These are phyloP conservation scores for Neelides sp. DNA, from an alignment of 1,140 invertebrate species.

Conservation along the genomic window DNA sequence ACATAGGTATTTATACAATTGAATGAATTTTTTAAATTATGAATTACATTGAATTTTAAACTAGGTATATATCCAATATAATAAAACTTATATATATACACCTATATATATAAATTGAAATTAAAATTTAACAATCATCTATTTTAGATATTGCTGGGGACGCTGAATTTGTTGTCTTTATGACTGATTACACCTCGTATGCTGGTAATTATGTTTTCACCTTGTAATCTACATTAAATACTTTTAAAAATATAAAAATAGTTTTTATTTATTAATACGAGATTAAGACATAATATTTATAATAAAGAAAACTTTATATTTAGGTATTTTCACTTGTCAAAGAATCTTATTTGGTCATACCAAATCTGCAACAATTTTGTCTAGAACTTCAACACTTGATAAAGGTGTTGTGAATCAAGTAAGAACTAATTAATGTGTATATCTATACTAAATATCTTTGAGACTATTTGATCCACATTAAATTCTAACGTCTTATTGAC, in stretches of 20 bases:
- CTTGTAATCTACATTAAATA: no score
- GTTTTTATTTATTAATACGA: no score
- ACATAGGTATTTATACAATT: neutral
- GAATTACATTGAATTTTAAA: no score
- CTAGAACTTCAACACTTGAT: constrained; percentile 52
- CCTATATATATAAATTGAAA: no score
- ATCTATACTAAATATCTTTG: constrained; percentile 5
- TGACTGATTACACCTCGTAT: constrained; percentile 60
- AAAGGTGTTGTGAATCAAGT: constrained; percentile 53
- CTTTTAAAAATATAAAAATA: no score
- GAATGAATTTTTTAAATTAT: neutral
- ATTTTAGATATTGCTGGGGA: constrained; percentile 55
- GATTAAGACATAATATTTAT: no score
- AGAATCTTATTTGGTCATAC: constrained; percentile 57
- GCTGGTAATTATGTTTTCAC: constrained; percentile 62
- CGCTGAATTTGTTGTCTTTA: constrained; percentile 57
- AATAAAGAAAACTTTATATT: no score
- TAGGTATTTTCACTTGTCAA: constrained; percentile 67
- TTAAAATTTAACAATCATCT: constrained; percentile 5
- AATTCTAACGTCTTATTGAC: neutral
- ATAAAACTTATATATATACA: no score
- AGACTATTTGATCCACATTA: no score
- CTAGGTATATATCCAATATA: no score
- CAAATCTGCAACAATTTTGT: constrained; percentile 62
- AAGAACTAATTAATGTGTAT: constrained; percentile 19